These are phyloP conservation scores for Lanius ludovicianus DNA, from an alignment of 2,113 vertebrate genomes.

Conservation along the genomic window DNA sequence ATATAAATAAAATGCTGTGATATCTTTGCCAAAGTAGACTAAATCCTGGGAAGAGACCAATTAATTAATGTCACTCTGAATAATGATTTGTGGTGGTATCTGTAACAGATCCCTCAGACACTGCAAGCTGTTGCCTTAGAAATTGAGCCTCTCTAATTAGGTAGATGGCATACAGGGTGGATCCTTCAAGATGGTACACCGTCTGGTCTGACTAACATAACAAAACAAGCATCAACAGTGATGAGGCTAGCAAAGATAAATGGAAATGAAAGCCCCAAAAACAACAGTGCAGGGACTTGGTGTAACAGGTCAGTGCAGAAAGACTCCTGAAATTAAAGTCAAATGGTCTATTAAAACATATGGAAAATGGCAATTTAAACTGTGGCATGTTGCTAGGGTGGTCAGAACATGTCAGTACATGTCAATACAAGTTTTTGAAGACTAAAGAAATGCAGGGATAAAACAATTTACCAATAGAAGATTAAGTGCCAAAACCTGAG, in stretches of 20 bases:
- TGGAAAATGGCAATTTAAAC: neutral
- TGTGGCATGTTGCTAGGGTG: neutral
- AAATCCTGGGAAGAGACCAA: conserved; percentile 55
- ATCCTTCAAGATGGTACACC: conserved; percentile 62
- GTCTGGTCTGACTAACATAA: conserved; percentile 43
- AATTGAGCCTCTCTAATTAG: conserved; percentile 58
- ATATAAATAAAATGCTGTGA: neutral
- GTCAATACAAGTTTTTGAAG: neutral
- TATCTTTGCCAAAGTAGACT: neutral
- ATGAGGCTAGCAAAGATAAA: conserved; percentile 38
- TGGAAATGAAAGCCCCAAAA: conserved; percentile 10
- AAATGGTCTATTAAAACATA: neutral
- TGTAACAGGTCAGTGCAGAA: conserved; percentile 27
- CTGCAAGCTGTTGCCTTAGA: conserved; percentile 61
- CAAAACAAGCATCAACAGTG: conserved; percentile 18
- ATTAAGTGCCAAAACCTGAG: neutral
- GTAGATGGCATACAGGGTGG: conserved; percentile 52
- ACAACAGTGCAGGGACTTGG: neutral
- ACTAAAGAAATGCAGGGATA: neutral
- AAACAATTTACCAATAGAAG: neutral
- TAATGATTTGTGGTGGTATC: conserved; percentile 56
- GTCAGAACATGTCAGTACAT: neutral
- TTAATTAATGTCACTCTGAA: conserved; percentile 64
- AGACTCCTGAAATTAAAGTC: neutral
- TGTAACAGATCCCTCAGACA: conserved; percentile 54